These are phyloP conservation scores for Tringa solitaria DNA, from an alignment of 2,113 vertebrate species.

Conservation along the genomic window DNA sequence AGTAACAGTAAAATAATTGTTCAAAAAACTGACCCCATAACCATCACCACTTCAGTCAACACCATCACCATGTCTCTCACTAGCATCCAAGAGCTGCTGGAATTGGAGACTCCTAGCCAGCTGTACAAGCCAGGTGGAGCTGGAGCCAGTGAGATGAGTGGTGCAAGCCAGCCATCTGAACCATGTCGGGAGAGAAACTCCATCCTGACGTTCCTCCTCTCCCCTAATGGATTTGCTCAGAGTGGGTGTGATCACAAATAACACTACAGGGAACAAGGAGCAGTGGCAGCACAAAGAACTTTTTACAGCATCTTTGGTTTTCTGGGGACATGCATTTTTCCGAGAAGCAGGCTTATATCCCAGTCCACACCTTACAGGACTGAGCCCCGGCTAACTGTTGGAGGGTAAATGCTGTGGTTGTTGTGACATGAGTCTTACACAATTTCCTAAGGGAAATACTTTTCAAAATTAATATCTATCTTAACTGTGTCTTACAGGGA, in stretches of 20 bases:
- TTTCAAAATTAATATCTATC: constrained; percentile 13
- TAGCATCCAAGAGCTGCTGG: neutral
- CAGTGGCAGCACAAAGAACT: neutral
- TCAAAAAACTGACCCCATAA: neutral
- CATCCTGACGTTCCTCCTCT: neutral
- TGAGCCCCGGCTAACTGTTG: neutral
- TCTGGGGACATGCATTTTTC: neutral
- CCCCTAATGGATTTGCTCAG: neutral
- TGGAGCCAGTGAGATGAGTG: neutral
- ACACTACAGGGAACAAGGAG: neutral
- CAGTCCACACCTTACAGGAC: neutral
- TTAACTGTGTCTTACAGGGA: neutral
- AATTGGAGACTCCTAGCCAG: neutral
- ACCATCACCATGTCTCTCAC: neutral
- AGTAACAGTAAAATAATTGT: neutral
- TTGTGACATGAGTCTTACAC: constrained; percentile 24
- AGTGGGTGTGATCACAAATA: neutral
- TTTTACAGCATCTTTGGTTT: neutral
- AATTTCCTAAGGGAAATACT: neutral
- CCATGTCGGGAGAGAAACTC: neutral
- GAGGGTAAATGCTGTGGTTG: neutral
- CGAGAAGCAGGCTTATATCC: neutral
- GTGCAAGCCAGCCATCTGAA: neutral
- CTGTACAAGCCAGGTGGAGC: neutral
- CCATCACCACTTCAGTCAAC: neutral